Base-by-base conservation (phyloP, 2,888 invertebrate species). In the Spilarctia lutea region DNA sequence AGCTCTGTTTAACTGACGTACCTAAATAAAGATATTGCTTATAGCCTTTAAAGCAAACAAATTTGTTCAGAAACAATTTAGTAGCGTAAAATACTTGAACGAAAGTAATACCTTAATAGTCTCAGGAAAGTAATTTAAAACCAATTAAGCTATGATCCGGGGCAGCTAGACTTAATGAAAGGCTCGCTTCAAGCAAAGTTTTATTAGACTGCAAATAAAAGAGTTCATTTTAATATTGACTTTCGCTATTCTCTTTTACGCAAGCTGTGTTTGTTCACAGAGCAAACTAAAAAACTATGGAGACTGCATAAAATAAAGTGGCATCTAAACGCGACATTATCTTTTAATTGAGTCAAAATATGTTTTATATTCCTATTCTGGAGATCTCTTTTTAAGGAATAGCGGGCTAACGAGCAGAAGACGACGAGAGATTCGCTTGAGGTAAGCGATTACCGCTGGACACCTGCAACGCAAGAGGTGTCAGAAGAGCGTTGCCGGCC, bases 121-220 rank as follows among this genome's bases (percentile, higher is more conserved):
- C 74, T 67, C 65, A 35, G 33, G 39, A 39, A 75, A 73, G 75
- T 75, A 77, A 77, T 75, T 73, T 73, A 77, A 77, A 77, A 75
- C 65, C 73, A 73, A 77, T 77, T 75, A 77, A 73, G 56, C 65
- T 65, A 77, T 71, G 68, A 73, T 73, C 68, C 42, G 13, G 33
- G 48, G 72, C 52, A 73, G 75, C 68, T 75, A 71, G 63, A 73
- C 68, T 75, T 65, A 75, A 73, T 67, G 74, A 45, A 66, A 72
- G 30, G 30, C 52, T 74, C 56, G 45, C 65, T n/a, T 65, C 42
- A 18, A 72, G 48, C 68, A 24, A 66, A 66, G 65, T 65, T 42
- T 56, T 74, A 70, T 70, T 66, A 66, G 42, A 42, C 65, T 30
- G n/a, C 52, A 69, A 66, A 70, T 74, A 74, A 70, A 74, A 13